Conservation (phyloP, 1,140 invertebrate genomes). For the Protaetia brevitarsis region DNA sequence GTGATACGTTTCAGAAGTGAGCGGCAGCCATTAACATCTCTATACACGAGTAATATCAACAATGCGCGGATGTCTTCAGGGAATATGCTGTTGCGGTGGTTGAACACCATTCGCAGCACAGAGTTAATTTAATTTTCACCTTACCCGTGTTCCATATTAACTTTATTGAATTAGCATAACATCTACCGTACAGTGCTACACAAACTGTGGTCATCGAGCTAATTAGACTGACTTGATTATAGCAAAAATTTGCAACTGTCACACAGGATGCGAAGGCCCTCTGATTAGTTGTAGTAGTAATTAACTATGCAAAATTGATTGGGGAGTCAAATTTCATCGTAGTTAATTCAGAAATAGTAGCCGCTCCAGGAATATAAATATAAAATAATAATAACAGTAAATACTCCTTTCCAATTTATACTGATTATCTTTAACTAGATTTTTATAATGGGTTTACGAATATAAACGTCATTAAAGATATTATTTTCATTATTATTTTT, state of each 20-base stretch:
- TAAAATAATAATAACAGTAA: too few species aligned
- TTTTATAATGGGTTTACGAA: too few species aligned
- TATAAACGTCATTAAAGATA: too few species aligned
- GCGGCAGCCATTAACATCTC: neutral
- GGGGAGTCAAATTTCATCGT: neutral
- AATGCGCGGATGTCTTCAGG: conserved; percentile 17
- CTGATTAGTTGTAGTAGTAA: neutral
- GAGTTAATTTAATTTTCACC: conserved; percentile 35
- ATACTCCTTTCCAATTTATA: too few species aligned
- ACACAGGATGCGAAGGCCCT: neutral
- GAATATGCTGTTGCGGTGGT: conserved; percentile 19
- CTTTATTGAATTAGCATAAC: conserved; percentile 38
- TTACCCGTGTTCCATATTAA: conserved; percentile 32
- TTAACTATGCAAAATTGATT: conserved; percentile 1
- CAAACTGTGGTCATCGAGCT: conserved; percentile 31
- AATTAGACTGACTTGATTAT: conserved; percentile 22
- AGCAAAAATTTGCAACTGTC: neutral
- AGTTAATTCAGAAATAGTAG: neutral
- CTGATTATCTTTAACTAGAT: too few species aligned
- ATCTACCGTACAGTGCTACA: conserved; percentile 24
- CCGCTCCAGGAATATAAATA: too few species aligned
- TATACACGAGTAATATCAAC: conserved; percentile 15
- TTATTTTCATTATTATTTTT: too few species aligned
- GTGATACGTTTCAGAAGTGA: neutral
- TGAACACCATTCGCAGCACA: conserved; percentile 17